Conservation (phyloP, 1,140 invertebrate species). For the Ceratoteleas bidentatus region DNA sequence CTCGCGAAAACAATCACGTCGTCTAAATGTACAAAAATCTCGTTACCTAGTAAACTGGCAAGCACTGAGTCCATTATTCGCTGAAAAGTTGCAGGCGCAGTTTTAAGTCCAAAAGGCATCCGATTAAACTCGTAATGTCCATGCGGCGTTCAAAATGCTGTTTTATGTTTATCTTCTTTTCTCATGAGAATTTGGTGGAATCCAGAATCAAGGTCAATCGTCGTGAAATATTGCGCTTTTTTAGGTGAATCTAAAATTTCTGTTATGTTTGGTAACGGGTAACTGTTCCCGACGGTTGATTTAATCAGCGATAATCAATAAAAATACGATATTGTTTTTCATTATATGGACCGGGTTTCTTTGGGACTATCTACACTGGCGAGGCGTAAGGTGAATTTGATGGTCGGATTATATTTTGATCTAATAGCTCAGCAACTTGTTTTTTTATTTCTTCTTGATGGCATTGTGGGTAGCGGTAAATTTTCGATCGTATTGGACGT, state of each 20-base stretch:
- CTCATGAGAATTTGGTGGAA: conserved; percentile 12
- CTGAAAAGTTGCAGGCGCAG: conserved; percentile 29
- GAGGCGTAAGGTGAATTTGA: conserved; percentile 1
- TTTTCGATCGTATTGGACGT: conserved; percentile 6
- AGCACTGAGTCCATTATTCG: conserved; percentile 11
- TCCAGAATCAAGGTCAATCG: neutral
- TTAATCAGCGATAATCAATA: conserved; percentile 25
- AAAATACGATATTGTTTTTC: conserved; percentile 10
- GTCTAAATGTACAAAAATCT: conserved; percentile 16
- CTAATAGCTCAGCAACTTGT: conserved; percentile 5
- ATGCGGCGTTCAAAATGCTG: conserved; percentile 3
- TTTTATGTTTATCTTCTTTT: no score
- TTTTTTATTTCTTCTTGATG: conserved; percentile 22
- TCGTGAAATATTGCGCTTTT: conserved; percentile 3
- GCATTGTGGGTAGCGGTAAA: conserved; percentile 10
- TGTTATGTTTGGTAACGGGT: conserved; percentile 28
- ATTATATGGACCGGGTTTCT: conserved; percentile 9
- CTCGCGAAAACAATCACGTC: conserved; percentile 13
- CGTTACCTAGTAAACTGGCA: neutral
- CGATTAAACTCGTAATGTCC: conserved; percentile 26
- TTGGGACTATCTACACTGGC: conserved; percentile 33
- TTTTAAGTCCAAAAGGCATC: conserved; percentile 24
- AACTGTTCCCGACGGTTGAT: conserved; percentile 10
- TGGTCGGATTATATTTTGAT: conserved; percentile 7
- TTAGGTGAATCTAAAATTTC: no score